A percentile compares a stretch with the other conserved stretches of the same genome.
Evolutionary conservation across 2,797 vertebrate species (phyloP).

Genomic region (Amblyraja radiata): DNA sequence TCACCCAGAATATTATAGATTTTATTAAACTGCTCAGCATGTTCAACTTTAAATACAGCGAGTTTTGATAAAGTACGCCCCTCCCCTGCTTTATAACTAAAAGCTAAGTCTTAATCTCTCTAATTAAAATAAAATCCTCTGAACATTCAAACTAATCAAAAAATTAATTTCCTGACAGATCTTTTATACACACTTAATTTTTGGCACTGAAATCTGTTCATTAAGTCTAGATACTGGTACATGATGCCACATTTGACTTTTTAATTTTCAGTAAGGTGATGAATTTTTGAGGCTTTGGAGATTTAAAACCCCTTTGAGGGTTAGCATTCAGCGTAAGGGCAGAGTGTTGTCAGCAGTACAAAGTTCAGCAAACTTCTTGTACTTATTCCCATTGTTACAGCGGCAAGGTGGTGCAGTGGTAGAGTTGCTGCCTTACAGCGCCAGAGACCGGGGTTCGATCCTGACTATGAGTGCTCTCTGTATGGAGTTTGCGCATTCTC

Average conservation of each 20-base stretch:
- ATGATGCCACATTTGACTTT: not conserved
- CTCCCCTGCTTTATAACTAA: not conserved
- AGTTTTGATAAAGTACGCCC: not conserved
- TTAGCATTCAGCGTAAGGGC: not conserved
- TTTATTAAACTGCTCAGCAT: not conserved
- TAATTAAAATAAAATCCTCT: conserved; percentile 19
- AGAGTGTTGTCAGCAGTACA: not conserved
- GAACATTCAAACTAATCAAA: conserved; percentile 26
- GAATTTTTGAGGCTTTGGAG: not conserved
- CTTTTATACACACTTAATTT: conserved; percentile 12
- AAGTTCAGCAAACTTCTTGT: not conserved
- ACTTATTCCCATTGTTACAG: too few species aligned
- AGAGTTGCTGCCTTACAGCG: too few species aligned
- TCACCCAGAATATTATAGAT: not conserved
- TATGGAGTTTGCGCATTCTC: too few species aligned
- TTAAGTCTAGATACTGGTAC: not conserved
- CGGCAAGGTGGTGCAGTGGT: not conserved
- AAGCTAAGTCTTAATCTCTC: not conserved
- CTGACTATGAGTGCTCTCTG: too few species aligned
- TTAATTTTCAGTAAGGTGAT: conserved; percentile 24
- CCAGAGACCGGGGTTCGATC: too few species aligned
- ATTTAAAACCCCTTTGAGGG: not conserved
- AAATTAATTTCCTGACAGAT: conserved; percentile 24
- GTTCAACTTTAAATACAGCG: conserved; percentile 13
- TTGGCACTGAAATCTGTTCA: conserved; percentile 2